A percentile compares a stretch with the other conserved stretches of the same genome.
Conservation (phyloP, 30 jellyfish, hydroid and myxozoan species). For the Catostylus mosaicus region DNA sequence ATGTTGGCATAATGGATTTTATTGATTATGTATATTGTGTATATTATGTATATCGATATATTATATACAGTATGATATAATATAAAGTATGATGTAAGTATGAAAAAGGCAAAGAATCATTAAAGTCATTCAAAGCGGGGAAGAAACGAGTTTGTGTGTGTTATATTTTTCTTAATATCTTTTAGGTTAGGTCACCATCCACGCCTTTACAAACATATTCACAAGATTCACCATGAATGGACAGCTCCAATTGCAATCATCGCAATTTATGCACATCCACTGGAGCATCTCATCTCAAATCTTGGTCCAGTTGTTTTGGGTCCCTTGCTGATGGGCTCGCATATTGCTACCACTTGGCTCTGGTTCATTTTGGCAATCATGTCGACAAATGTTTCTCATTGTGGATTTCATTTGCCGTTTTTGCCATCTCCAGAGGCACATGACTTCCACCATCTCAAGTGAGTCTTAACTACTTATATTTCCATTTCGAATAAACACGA, state of each 20-base stretch:
- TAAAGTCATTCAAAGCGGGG: no score
- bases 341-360: constrained; percentile 77
- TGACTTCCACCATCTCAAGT: constrained; percentile 93
- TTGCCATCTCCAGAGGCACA: constrained; percentile 99
- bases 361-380: constrained; percentile 72
- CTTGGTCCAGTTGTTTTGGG: constrained; percentile 75
- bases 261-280: constrained; percentile 83
- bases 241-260: constrained; percentile 83
- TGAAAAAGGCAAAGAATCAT: no score
- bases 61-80: no score
- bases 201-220: constrained; percentile 82
- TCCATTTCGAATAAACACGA: no score
- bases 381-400: constrained; percentile 87
- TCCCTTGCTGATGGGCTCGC: constrained; percentile 94
- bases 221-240: constrained; percentile 96
- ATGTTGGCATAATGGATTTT: no score
- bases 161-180: no score
- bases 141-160: no score
- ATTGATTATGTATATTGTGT: no score
- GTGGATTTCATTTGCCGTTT: constrained; percentile 92
- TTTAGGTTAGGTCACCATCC: constrained; percentile 89
- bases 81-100: no score
- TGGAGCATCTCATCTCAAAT: constrained; percentile 84
- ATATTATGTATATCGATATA: no score
- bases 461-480: constrained; percentile 11